phyloP scores from a whole-genome alignment of 2,888 invertebrate genomes.

The Prostheceraeus crozeri region DNA sequence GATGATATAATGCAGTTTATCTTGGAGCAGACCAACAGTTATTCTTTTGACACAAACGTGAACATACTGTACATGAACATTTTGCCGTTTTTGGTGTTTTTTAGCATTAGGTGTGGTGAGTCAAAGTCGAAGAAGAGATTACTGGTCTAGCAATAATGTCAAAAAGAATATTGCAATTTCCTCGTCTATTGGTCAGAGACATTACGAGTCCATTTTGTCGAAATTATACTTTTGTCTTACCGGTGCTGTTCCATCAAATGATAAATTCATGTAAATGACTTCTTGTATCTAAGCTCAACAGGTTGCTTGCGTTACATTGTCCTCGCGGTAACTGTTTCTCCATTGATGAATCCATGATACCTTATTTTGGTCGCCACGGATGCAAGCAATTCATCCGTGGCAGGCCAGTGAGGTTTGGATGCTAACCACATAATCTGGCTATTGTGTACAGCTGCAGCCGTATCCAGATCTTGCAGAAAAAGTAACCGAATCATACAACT shows the following conservation, averaged over 20 bases:
- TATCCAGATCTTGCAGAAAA: slow-evolving; percentile 9
- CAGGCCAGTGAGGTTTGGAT: slow-evolving; percentile 3
- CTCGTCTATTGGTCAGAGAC: slow-evolving; percentile 1
- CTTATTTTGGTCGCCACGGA: background rate
- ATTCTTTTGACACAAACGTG: slow-evolving; percentile 4
- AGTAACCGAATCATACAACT: slow-evolving; percentile 1
- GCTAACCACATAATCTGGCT: slow-evolving; percentile 11
- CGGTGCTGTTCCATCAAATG: background rate
- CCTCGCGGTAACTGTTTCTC: slow-evolving; percentile 10
- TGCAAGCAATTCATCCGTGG: slow-evolving; percentile 11
- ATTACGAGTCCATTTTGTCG: background rate
- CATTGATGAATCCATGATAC: slow-evolving; percentile 3
- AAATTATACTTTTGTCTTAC: slow-evolving; percentile 1
- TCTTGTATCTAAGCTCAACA: slow-evolving; percentile 9
- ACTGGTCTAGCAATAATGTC: background rate
- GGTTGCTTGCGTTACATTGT: slow-evolving; percentile 8
- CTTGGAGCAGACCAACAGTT: slow-evolving; percentile 15
- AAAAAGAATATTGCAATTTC: slow-evolving; percentile 24
- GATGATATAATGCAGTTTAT: background rate
- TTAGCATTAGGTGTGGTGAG: no score
- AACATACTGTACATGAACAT: no score
- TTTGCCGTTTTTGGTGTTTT: no score
- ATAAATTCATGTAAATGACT: slow-evolving; percentile 15
- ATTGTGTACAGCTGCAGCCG: slow-evolving; percentile 11
- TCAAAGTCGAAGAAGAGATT: background rate